Conservation (phyloP, 2,888 invertebrate species). For the Spatulosminthurus flaviceps region DNA sequence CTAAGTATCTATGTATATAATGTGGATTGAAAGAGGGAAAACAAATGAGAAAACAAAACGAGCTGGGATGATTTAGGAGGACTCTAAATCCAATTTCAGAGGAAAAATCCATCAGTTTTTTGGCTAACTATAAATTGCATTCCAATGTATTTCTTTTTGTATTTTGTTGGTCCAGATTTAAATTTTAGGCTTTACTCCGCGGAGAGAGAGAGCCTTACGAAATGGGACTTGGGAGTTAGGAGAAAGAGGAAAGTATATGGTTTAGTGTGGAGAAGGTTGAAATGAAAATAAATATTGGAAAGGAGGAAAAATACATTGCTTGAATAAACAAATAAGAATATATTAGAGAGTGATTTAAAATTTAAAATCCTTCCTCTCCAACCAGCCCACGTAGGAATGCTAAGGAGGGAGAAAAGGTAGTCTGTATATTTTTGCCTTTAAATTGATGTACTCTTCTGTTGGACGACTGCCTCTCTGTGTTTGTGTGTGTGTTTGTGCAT, state of each 20-base stretch:
- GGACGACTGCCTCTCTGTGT: no score
- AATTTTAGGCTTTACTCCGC: no score
- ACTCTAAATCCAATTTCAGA: slow-evolving; percentile 5
- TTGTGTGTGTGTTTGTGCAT: no score
- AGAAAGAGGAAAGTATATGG: background rate
- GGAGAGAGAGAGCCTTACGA: no score
- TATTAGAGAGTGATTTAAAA: slow-evolving; percentile 1
- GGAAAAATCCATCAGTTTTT: background rate
- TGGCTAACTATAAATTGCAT: no score
- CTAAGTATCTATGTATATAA: no score
- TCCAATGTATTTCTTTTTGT: no score
- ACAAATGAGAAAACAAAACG: background rate
- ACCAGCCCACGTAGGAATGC: background rate
- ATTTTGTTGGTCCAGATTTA: background rate
- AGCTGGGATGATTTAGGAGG: background rate
- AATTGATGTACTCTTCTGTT: no score
- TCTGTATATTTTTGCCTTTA: no score
- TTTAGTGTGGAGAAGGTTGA: background rate
- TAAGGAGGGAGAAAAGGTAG: background rate
- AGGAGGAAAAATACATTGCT: slow-evolving; percentile 1
- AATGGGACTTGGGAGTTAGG: no score
- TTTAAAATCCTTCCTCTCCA: background rate
- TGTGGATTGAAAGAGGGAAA: background rate
- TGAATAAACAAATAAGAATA: background rate
- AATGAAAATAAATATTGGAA: background rate